These are phyloP conservation scores for Cryptus viduatorius DNA, from an alignment of 2,888 invertebrate species.

Conservation along the genomic window DNA sequence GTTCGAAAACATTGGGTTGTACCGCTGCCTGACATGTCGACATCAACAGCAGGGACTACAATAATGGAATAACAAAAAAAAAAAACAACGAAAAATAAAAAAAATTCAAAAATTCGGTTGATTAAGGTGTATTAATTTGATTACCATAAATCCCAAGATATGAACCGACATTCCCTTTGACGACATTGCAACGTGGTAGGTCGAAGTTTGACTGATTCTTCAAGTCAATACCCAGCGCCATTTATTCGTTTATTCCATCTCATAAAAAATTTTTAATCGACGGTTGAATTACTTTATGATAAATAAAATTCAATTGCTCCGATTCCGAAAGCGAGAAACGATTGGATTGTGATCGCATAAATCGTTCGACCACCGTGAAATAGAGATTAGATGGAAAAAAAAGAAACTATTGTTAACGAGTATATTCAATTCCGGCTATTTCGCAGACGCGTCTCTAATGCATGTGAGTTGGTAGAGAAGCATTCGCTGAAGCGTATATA, in stretches of 20 bases:
- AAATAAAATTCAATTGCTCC: conserved; percentile 4
- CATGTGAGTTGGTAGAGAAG: not conserved
- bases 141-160: conserved; percentile 48
- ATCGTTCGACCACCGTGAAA: conserved; percentile 41
- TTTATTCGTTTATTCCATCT: conserved; percentile 36
- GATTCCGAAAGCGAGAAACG: not conserved
- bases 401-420: not conserved
- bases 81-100: not conserved
- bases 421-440: not conserved
- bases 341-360: conserved; percentile 1
- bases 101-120: not conserved
- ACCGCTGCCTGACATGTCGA: not conserved
- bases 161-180: not conserved
- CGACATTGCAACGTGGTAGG: not conserved
- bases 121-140: not conserved
- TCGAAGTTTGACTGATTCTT: conserved; percentile 11
- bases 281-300: conserved; percentile 24
- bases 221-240: not conserved
- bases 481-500: not conserved
- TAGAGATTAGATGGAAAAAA: conserved; percentile 15
- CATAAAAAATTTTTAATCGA: conserved; percentile 24
- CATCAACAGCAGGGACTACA: conserved; percentile 20
- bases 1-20: not conserved
- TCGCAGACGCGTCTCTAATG: not conserved
- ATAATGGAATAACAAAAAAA: not conserved